Evolutionary conservation across 2,797 vertebrate genomes (phyloP), one percentile per base, ranked within the genome.

Genomic region (Danio aesculapii): DNA sequence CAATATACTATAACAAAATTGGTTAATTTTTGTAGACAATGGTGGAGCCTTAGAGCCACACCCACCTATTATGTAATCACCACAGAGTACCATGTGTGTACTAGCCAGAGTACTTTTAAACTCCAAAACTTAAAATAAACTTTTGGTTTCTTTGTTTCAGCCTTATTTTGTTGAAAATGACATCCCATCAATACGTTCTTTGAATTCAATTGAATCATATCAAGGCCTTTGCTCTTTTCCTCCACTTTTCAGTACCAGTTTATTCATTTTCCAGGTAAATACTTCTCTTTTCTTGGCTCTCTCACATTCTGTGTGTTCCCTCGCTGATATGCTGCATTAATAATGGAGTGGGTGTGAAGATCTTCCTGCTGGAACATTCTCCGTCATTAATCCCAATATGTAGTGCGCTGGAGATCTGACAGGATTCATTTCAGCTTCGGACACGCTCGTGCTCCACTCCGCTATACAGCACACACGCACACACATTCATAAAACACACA

Each of bases 371-470:
- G 62, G 84, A 87, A 87, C 83, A 88, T 82, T 86, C 88, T 61
- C 81, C 73, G 83, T 88, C 83, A 90, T 91, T 91, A 88, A 87
- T 88, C 89, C 86, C 79, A 87, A 89, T 86, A 86, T 87, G 87
- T 88, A 79, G 62, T 55, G 77, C 13, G 79, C 83, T 81, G 79
- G 81, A 78, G 85, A 84, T 83, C 83, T 79, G 82, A 90, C 85
- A 82, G 78, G 85, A 85, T 70, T 86, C 83, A 88, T 91, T 88
- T 88, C 21, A 10, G 75, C 59, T 64, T 70, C 21, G 47, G 44
- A 79, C 64, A 78, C 81, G 84, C 87, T 88, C 77, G 66, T 79
- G 81, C 69, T 69, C 46, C 21, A 17, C 80, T 70, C 55, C 49
- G 52, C 67, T 68, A 74, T 73, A 63, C 63, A 52, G 69, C 55